Conservation (phyloP, 1,140 invertebrate species). For the Drosophila elegans region DNA sequence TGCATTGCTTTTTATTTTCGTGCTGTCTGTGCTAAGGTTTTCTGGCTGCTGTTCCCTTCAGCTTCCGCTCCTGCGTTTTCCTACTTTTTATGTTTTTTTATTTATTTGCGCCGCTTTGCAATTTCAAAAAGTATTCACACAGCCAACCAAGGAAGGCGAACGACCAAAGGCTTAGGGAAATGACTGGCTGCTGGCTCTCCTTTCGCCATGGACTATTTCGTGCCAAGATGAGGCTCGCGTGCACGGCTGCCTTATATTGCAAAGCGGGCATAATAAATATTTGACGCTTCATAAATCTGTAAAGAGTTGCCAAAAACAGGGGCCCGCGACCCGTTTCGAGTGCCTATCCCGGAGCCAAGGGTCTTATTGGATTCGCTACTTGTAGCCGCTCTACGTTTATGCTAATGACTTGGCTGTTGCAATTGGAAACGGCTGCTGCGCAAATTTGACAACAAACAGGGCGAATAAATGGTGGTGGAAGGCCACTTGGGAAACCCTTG, state of each 20-base stretch:
- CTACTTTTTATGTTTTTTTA: constrained; percentile 82
- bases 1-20: constrained; percentile 72
- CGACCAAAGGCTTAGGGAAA: constrained; percentile 34
- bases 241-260: constrained; percentile 79
- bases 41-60: constrained; percentile 8
- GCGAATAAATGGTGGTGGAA: constrained; percentile 9
- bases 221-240: constrained; percentile 70
- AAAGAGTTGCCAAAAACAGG: constrained; percentile 78
- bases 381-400: constrained; percentile 72
- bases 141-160: not conserved
- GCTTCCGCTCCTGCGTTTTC: constrained; percentile 47
- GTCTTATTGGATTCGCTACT: constrained; percentile 76
- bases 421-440: constrained; percentile 63
- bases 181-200: constrained; percentile 22
- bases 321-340: constrained; percentile 30
- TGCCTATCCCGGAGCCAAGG: constrained; percentile 17
- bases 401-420: constrained; percentile 71
- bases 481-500: constrained; percentile 78
- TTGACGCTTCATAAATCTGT: constrained; percentile 85
- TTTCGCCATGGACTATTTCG: constrained; percentile 62
- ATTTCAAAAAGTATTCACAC: constrained; percentile 77
- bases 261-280: constrained; percentile 84
- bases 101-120: constrained; percentile 82
- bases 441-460: constrained; percentile 73
- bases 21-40: constrained; percentile 34